Percentiles rank a stretch among this genome's conserved stretches.
Evolutionary conservation across 2,888 invertebrate species (phyloP).

Genomic region (Pammene fasciana): DNA sequence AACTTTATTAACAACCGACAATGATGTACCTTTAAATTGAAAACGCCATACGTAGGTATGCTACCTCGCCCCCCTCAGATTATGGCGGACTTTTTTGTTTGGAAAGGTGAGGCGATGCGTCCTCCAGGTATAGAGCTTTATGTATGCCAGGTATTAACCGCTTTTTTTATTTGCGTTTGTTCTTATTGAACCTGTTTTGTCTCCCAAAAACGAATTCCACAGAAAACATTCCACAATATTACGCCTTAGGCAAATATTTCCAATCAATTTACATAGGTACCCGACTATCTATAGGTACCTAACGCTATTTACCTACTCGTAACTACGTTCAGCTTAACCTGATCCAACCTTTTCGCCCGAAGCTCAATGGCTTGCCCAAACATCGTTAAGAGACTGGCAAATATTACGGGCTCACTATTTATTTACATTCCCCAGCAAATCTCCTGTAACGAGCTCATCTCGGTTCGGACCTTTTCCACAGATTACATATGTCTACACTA

Average conservation of each 20-base stretch:
- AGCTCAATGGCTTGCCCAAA: constrained; percentile 52
- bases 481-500: not conserved
- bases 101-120: too few relatives aligned
- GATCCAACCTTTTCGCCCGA: constrained; percentile 39
- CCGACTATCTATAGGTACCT: constrained; percentile 12
- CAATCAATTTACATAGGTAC: not conserved
- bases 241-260: not conserved
- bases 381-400: constrained; percentile 70
- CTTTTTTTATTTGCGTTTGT: too few relatives aligned
- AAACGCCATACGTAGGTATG: too few relatives aligned
- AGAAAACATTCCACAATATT: not conserved
- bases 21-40: too few relatives aligned
- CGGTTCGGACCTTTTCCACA: constrained; percentile 17
- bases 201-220: not conserved
- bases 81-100: too few relatives aligned
- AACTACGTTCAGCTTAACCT: constrained; percentile 39
- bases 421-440: constrained; percentile 66
- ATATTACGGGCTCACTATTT: constrained; percentile 58
- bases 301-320: constrained; percentile 34
- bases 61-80: too few relatives aligned
- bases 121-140: too few relatives aligned
- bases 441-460: constrained; percentile 62
- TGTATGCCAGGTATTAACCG: too few relatives aligned
- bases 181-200: too few relatives aligned
- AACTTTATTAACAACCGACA: too few relatives aligned